Evolutionary conservation across 2,888 invertebrate species (phyloP), one percentile per base, ranked within the genome.

Genomic region (Noctua pronuba): DNA sequence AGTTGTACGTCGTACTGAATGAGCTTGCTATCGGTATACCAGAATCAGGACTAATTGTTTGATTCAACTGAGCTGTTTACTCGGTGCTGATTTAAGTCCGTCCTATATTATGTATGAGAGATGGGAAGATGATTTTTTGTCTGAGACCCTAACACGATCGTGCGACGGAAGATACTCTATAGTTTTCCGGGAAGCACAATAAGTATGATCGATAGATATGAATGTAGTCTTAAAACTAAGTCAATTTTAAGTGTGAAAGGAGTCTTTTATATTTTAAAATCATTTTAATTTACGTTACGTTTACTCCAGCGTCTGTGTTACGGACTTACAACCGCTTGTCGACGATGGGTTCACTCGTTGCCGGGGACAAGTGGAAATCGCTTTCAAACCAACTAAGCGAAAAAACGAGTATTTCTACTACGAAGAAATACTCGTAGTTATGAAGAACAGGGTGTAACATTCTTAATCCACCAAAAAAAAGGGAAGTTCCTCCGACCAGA

Each of bases 31-130:
- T 87, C 75, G 13, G 66, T 67, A 73, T 82, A 71, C 76, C 84
- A 79, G 31, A 58, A 83, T 85, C 85, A 86, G 66, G 31, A 73
- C 55, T 73, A 75, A 87, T 84, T 83, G 66, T 87, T 85, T 78
- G 64, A 87, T 64, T 80, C 73, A 62, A 69, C 67, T 77, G 18
- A 69, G n/a, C 73, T 75, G 74, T 58, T 83, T 73, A 84, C 52
- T 74, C 62, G 52, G 44, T 69, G 72, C 58, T 78, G 74, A 78
- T 70, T 77, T 78, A 70, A 72, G 18, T 86, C 78, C 78, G 72
- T 58, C 73, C 31, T 66, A 1, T 31, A 28, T 46, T 67, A 55
- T 7, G 24, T 70, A 24, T 49, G 24, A 16, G 4, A 24, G 21
- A 38, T 73, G 1, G 1, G 35, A 46, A 21, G 16, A 68, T n/a